These are phyloP conservation scores for Oscheius sp. DNA, from an alignment of 2,888 invertebrate species.

Conservation along the genomic window DNA sequence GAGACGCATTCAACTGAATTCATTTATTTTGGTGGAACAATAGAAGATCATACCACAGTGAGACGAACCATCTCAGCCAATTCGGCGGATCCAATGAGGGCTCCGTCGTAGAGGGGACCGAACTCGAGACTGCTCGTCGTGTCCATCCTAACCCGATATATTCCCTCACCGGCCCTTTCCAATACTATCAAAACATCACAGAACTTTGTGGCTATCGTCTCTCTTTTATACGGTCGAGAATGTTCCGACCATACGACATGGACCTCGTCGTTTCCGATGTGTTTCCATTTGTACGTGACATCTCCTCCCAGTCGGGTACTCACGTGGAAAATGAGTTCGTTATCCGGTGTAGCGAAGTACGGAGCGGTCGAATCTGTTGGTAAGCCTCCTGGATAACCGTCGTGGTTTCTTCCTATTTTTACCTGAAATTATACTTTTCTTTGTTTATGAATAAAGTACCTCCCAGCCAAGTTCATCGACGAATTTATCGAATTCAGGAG, in stretches of 20 bases:
- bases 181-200: conserved; percentile 96
- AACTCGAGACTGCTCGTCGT: conserved; percentile 74
- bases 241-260: conserved; percentile 99
- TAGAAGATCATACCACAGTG: conserved; percentile 78
- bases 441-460: too few relatives aligned
- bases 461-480: conserved; percentile 72
- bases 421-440: conserved; percentile 74
- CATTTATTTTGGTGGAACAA: background rate
- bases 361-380: conserved; percentile 83
- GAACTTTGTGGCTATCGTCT: conserved; percentile 97
- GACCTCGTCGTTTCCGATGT: conserved; percentile 77
- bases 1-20: conserved; percentile 48
- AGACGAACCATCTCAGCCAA: conserved; percentile 87
- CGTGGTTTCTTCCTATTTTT: conserved; percentile 72
- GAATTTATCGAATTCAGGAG: conserved; percentile 86
- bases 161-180: conserved; percentile 77
- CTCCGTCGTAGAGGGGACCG: conserved; percentile 93
- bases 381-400: conserved; percentile 91
- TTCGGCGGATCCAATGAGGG: conserved; percentile 80
- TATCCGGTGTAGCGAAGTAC: conserved; percentile 82
- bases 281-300: conserved; percentile 69
- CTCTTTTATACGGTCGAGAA: conserved; percentile 89
- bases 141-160: conserved; percentile 64
- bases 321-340: conserved; percentile 84
- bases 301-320: conserved; percentile 90